These are phyloP conservation scores for Haliclystus octoradiatus DNA, from an alignment of 30 jellyfish, hydroid and myxozoan genomes.

Conservation along the genomic window DNA sequence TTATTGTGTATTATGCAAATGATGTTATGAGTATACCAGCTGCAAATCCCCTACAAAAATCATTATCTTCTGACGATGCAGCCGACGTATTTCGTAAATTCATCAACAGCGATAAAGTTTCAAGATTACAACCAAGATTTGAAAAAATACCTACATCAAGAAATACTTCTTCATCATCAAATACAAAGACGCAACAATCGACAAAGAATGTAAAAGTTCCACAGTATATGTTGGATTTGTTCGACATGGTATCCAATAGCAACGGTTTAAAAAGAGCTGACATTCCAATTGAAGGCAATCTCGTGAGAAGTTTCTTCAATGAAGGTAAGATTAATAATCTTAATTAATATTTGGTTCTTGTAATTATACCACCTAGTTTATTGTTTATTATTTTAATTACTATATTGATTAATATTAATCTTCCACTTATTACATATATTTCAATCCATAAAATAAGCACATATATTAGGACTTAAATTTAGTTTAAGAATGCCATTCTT, in stretches of 20 bases:
- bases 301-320: conserved; percentile 30
- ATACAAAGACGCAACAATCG: neutral
- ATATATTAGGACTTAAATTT: too few species aligned
- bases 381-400: too few species aligned
- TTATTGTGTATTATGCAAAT: too few species aligned
- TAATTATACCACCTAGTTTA: too few species aligned
- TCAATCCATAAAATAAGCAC: too few species aligned
- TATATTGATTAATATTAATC: too few species aligned
- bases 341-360: neutral
- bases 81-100: neutral
- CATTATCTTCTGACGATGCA: neutral
- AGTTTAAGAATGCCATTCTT: too few species aligned
- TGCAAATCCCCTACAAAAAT: too few species aligned
- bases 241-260: conserved; percentile 14
- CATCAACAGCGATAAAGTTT: neutral
- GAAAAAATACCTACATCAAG: neutral
- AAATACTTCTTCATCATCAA: neutral
- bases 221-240: conserved; percentile 37
- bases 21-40: too few species aligned
- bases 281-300: conserved; percentile 17
- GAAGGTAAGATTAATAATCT: neutral
- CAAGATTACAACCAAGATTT: neutral
- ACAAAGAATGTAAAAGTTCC: conserved; percentile 22
- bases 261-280: conserved; percentile 27
- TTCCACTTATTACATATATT: too few species aligned